A percentile compares a stretch with the other conserved stretches of the same genome.
These are phyloP conservation scores for Luffia ferchaultella DNA, from an alignment of 2,888 invertebrate genomes.

Conservation along the genomic window DNA sequence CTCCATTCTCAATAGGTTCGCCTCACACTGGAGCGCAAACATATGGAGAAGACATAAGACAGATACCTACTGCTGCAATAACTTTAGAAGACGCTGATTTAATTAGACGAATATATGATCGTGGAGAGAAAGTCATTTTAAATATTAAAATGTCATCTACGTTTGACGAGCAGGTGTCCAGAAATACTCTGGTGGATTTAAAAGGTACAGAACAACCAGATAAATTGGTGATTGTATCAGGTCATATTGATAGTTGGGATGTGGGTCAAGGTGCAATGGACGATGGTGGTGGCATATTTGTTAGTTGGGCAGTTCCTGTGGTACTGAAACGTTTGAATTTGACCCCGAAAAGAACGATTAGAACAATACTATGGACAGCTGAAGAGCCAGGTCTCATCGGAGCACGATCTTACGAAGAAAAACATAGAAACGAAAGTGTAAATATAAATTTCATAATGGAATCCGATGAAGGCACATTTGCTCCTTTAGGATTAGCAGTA, in stretches of 20 bases:
- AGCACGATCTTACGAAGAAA: conserved; percentile 68
- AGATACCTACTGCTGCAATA: conserved; percentile 79
- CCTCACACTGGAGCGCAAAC: conserved; percentile 80
- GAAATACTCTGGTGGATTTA: conserved; percentile 79
- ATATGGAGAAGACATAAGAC: conserved; percentile 63
- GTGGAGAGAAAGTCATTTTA: conserved; percentile 53
- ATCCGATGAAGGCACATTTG: conserved; percentile 84
- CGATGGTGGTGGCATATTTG: conserved; percentile 82
- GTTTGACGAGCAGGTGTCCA: conserved; percentile 64
- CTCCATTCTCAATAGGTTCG: conserved; percentile 78
- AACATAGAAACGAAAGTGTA: conserved; percentile 60
- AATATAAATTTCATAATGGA: conserved; percentile 82
- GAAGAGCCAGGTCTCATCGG: conserved; percentile 80
- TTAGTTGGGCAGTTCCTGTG: conserved; percentile 78
- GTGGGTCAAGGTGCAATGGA: conserved; percentile 90
- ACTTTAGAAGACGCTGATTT: conserved; percentile 82
- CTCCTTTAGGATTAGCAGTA: conserved; percentile 73
- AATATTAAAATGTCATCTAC: conserved; percentile 73
- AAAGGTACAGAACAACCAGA: conserved; percentile 53
- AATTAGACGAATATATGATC: conserved; percentile 68
- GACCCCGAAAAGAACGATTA: conserved; percentile 74
- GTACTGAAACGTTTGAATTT: conserved; percentile 71
- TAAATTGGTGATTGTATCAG: conserved; percentile 76
- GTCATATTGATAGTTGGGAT: conserved; percentile 89
- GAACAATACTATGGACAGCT: conserved; percentile 81